Conservation (phyloP, 2,888 invertebrate genomes). For the Chromoteleia sp. region DNA sequence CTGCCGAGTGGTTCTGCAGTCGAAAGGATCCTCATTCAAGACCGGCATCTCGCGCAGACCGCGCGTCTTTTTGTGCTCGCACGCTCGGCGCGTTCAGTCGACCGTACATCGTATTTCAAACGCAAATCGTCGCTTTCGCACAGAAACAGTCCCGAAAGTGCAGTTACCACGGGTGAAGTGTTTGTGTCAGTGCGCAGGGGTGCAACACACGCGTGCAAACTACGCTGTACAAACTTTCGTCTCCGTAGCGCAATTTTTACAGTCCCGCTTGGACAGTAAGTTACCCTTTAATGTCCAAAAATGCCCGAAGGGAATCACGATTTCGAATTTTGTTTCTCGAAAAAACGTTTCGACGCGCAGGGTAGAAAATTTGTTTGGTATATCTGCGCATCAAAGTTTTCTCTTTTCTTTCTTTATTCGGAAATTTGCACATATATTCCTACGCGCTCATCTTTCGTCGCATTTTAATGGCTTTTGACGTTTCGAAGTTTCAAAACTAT, state of each 20-base stretch:
- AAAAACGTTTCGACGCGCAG: too few species aligned
- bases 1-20: slow-evolving; percentile 54
- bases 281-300: neutral
- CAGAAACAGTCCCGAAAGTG: slow-evolving; percentile 18
- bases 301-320: too few species aligned
- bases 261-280: neutral
- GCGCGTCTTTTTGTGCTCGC: slow-evolving; percentile 34
- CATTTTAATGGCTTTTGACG: too few species aligned
- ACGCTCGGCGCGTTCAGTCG: neutral
- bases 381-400: slow-evolving; percentile 15
- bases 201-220: slow-evolving; percentile 2
- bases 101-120: slow-evolving; percentile 1
- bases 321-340: too few species aligned
- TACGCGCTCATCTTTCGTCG: too few species aligned
- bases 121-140: neutral
- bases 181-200: slow-evolving; percentile 36
- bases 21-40: slow-evolving; percentile 22
- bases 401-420: slow-evolving; percentile 3
- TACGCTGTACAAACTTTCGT: too few species aligned
- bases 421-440: too few species aligned
- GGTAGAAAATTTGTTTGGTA: slow-evolving; percentile 27
- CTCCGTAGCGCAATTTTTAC: too few species aligned
- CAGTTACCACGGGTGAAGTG: slow-evolving; percentile 32
- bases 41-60: slow-evolving; percentile 33
- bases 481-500: too few species aligned